These are phyloP conservation scores for Matsumyia berberina DNA, from an alignment of 2,888 invertebrate genomes.

Conservation along the genomic window DNA sequence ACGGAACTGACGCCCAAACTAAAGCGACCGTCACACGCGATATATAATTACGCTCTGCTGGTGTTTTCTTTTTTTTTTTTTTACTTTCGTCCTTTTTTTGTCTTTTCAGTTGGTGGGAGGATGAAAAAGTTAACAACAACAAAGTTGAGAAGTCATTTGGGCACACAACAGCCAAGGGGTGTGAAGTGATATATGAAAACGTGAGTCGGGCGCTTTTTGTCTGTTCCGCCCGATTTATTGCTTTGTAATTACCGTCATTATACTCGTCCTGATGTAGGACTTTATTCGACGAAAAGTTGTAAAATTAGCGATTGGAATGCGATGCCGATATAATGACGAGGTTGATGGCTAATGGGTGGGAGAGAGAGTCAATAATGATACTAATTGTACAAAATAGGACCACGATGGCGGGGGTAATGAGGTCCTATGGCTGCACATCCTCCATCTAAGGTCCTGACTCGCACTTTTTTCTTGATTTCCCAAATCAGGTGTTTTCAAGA, in stretches of 20 bases:
- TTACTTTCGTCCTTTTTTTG: slow-evolving; percentile 38
- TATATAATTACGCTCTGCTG: slow-evolving; percentile 61
- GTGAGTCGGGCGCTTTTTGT: slow-evolving; percentile 46
- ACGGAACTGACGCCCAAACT: slow-evolving; percentile 74
- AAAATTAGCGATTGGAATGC: slow-evolving; percentile 50
- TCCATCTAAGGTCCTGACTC: too few species aligned
- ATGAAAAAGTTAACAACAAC: slow-evolving; percentile 62
- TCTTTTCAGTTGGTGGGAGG: slow-evolving; percentile 26
- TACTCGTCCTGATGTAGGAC: slow-evolving; percentile 42
- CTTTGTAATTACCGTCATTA: slow-evolving; percentile 74
- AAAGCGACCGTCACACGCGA: slow-evolving; percentile 73
- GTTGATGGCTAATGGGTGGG: slow-evolving; percentile 22
- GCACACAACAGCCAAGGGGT: slow-evolving; percentile 19
- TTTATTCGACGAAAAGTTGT: slow-evolving; percentile 56
- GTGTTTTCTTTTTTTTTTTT: slow-evolving; percentile 10
- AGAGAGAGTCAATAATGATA: slow-evolving; percentile 13
- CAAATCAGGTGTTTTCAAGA: too few species aligned
- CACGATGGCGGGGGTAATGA: not conserved
- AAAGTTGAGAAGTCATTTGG: slow-evolving; percentile 73
- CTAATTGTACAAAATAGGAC: slow-evolving; percentile 17
- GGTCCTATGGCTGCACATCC: too few species aligned
- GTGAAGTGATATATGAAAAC: slow-evolving; percentile 31
- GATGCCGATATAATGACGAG: slow-evolving; percentile 44
- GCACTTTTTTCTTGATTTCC: too few species aligned
- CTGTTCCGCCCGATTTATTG: slow-evolving; percentile 66